Base-by-base conservation (phyloP, 2,113 vertebrate genomes). In the Oriolus oriolus region DNA sequence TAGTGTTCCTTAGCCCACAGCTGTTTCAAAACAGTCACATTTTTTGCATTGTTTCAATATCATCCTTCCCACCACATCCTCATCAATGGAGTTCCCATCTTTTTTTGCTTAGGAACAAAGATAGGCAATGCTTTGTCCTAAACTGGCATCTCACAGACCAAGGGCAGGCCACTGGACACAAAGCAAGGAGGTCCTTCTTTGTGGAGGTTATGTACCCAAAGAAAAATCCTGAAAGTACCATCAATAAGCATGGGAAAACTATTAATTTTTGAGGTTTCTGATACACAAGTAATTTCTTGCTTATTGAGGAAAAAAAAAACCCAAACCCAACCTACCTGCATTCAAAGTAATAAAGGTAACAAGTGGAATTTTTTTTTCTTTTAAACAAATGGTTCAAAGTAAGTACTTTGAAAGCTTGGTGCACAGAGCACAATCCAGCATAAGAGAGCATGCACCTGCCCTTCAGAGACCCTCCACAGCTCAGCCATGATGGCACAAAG, bases 11-110 rank as follows among this genome's bases (percentile, higher is more conserved):
- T 11, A 87, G 63, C 78, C 59, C 87, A 69, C 87, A 93, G 95
- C 94, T 96, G 87, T 81, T 90, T 75, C 60, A 59, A 49, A 96
- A 95, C 0, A 0, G 80, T 35, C 60, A 71, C 84, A 93, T 95
- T 93, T 93, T 90, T 78, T 86, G 76, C 86, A 90, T 90, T 84
- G 83, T 80, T 93, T 78, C n/a, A 66, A 6, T 86, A 74, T 92
- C 79, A 83, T 37, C 64, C 89, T 78, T 96, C 86, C 64, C 69
- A 92, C 86, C 76, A 87, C 83, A 54, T 84, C 73, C 64, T 66
- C 8, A 1, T 53, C 9, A 13, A 41, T 0, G 0, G 22, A 71
- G 26, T 73, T 87, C 49, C 87, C 84, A 79, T 82, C 69, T 75
- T 68, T 79, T 59, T 78, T 78, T 60, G 52, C 69, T 60, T 73